phyloP scores from a whole-genome alignment of 2,797 vertebrate species.

The Enteromius argenteus region DNA sequence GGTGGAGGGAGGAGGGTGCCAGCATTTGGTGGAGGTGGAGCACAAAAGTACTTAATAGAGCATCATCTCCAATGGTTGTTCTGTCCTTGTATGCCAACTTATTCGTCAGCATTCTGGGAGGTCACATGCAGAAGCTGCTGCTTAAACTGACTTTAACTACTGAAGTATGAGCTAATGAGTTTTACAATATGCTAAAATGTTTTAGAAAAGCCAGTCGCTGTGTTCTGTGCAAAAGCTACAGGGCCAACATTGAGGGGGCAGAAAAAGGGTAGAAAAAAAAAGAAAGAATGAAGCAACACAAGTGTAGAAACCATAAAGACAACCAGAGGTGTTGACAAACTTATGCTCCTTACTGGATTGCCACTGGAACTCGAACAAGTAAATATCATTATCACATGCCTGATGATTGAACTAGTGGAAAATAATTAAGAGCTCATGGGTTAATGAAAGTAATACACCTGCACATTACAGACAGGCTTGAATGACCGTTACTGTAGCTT shows the following conservation, averaged over 20 bases:
- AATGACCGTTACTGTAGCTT: not conserved
- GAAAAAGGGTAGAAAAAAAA: not conserved
- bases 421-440: conserved; percentile 4
- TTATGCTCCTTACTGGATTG: conserved; percentile 5
- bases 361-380: not conserved
- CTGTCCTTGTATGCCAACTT: conserved; percentile 32
- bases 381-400: conserved; percentile 16
- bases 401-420: conserved; percentile 15
- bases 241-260: conserved; percentile 12
- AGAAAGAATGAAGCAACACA: not conserved
- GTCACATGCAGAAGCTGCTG: conserved; percentile 27
- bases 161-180: not conserved
- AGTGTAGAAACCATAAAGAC: conserved; percentile 5
- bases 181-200: conserved; percentile 5
- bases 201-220: conserved; percentile 8
- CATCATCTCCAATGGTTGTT: conserved; percentile 38
- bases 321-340: not conserved
- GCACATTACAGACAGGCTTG: not conserved
- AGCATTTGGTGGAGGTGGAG: conserved; percentile 43
- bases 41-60: conserved; percentile 48
- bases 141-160: not conserved
- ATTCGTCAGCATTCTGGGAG: conserved; percentile 39
- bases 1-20: conserved; percentile 54
- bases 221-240: conserved; percentile 52
- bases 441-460: not conserved